Conservation (phyloP, 2,888 invertebrate species). For the Andrena fulva region DNA sequence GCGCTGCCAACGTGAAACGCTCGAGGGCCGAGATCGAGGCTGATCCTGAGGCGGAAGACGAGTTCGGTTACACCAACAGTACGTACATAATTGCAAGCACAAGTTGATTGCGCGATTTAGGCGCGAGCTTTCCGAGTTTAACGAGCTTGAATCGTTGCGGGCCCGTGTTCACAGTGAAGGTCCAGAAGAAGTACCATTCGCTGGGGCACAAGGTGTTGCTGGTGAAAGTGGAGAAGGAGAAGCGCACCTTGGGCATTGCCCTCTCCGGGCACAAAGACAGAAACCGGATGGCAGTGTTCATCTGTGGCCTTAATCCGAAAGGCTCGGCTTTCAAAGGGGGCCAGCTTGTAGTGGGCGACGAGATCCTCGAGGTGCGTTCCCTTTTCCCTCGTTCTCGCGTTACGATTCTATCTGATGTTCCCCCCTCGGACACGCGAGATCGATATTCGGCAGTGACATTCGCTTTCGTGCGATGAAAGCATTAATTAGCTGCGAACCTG, state of each 20-base stretch:
- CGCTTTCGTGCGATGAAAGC: constrained; percentile 10
- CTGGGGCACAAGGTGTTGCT: constrained; percentile 90
- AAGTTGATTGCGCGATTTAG: too few species aligned
- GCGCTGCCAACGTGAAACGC: constrained; percentile 93
- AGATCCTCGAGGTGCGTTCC: constrained; percentile 93
- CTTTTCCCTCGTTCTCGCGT: neutral
- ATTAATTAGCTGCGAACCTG: constrained; percentile 25
- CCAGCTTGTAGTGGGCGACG: constrained; percentile 95
- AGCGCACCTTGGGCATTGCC: constrained; percentile 94
- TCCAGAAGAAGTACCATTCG: constrained; percentile 95
- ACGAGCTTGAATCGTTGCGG: too few species aligned
- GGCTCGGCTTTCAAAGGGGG: constrained; percentile 92
- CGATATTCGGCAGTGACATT: constrained; percentile 24
- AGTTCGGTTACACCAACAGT: constrained; percentile 97
- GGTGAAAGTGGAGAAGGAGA: constrained; percentile 91
- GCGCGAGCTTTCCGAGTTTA: too few species aligned
- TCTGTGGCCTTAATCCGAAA: constrained; percentile 97
- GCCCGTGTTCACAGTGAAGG: constrained; percentile 89
- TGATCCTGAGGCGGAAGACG: constrained; percentile 95
- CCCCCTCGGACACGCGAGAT: neutral
- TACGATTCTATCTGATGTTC: neutral
- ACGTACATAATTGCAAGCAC: constrained; percentile 85
- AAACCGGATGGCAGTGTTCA: constrained; percentile 97
- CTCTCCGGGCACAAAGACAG: constrained; percentile 97
- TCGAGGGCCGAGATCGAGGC: constrained; percentile 91